phyloP scores from a whole-genome alignment of 2,797 vertebrate genomes.

The Strix occidentalis region DNA sequence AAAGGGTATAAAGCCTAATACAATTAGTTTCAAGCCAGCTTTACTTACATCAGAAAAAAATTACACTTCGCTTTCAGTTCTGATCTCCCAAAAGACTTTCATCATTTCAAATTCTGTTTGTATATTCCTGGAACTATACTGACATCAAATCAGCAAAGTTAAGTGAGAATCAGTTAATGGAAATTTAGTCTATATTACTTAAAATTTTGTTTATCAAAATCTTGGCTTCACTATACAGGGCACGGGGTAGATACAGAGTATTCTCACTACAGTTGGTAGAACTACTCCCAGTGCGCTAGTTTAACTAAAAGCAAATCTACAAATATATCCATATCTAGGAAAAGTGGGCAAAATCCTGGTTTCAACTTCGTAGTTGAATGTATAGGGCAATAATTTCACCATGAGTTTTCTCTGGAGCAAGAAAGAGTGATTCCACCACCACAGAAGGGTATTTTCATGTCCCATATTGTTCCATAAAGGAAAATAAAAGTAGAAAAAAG shows the following conservation, averaged over 20 bases:
- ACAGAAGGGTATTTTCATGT: not conserved
- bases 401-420: not conserved
- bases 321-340: not conserved
- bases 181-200: conserved; percentile 21
- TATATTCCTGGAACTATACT: not conserved
- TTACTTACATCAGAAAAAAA: not conserved
- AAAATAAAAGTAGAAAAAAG: not conserved
- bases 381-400: not conserved
- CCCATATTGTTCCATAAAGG: not conserved
- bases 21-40: conserved; percentile 36
- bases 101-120: conserved; percentile 9
- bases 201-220: not conserved
- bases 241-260: not conserved
- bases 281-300: fast-evolving
- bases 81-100: not conserved
- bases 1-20: conserved; percentile 13
- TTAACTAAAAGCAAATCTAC: not conserved
- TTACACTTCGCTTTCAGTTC: not conserved
- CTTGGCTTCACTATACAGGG: not conserved
- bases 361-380: not conserved
- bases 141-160: conserved; percentile 20
- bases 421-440: not conserved
- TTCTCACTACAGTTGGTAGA: not conserved
- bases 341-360: not conserved
- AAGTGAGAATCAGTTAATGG: conserved; percentile 13